Conservation (phyloP, 2,113 vertebrate genomes). For the Misgurnus mizolepis region DNA sequence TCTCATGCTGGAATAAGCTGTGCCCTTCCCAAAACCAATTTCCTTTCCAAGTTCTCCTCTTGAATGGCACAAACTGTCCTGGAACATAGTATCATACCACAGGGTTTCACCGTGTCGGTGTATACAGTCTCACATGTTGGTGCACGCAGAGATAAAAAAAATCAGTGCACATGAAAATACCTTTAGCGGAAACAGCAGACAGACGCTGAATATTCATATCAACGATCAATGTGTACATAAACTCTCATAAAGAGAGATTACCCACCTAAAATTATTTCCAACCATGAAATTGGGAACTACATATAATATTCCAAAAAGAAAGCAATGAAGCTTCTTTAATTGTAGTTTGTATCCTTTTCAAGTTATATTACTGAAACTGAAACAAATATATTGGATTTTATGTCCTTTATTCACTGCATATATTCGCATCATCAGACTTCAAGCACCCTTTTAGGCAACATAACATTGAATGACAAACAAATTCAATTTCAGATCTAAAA, state of each 20-base stretch:
- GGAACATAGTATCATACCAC: constrained; percentile 15
- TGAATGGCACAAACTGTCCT: constrained; percentile 61
- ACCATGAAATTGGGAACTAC: no score
- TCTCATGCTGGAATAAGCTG: neutral
- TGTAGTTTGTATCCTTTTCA: no score
- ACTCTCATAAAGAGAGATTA: no score
- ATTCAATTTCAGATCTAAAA: neutral
- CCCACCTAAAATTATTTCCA: no score
- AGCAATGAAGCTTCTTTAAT: no score
- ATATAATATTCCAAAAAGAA: no score
- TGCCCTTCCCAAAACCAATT: constrained; percentile 47
- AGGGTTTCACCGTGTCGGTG: neutral
- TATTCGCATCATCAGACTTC: no score
- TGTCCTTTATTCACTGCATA: no score
- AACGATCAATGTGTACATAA: no score
- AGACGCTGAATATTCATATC: neutral
- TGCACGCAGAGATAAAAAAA: neutral
- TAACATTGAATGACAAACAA: neutral
- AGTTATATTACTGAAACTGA: no score
- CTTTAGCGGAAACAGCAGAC: neutral
- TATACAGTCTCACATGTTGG: constrained; percentile 14
- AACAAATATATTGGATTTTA: no score
- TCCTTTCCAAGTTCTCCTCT: constrained; percentile 26
- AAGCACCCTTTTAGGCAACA: no score
- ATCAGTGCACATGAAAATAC: neutral